phyloP scores from a whole-genome alignment of 2,113 vertebrate genomes.

The Xiphophorus hellerii region DNA sequence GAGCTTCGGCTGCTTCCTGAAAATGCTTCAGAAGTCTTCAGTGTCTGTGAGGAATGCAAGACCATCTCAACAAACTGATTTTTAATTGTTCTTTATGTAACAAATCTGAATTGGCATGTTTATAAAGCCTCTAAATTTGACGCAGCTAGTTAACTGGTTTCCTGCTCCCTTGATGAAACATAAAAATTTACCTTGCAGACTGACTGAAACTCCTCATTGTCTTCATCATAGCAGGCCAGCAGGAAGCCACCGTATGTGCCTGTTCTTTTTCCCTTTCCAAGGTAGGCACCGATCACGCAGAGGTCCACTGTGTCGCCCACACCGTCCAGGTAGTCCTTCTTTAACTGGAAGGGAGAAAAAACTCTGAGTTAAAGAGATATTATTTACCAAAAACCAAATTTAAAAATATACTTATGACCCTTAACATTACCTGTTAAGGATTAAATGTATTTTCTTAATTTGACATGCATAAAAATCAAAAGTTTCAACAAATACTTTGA shows the following conservation, averaged over 20 bases:
- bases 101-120: background rate
- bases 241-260: constrained; percentile 91
- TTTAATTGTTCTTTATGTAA: background rate
- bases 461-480: background rate
- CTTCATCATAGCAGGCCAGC: constrained; percentile 87
- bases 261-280: constrained; percentile 88
- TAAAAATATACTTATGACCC: background rate
- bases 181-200: constrained; percentile 87
- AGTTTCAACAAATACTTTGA: background rate
- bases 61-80: background rate
- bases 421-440: background rate
- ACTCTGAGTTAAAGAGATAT: background rate
- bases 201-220: constrained; percentile 90
- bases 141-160: no score
- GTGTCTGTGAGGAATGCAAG: background rate
- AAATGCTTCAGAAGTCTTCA: background rate
- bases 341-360: constrained; percentile 76
- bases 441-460: background rate
- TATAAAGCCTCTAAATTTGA: no score
- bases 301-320: constrained; percentile 91
- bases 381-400: background rate
- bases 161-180: background rate
- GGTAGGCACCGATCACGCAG: constrained; percentile 89
- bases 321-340: constrained; percentile 92
- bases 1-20: background rate